Base-by-base conservation (phyloP, 2,888 invertebrate species). In the Zygogramma bicolorata region DNA sequence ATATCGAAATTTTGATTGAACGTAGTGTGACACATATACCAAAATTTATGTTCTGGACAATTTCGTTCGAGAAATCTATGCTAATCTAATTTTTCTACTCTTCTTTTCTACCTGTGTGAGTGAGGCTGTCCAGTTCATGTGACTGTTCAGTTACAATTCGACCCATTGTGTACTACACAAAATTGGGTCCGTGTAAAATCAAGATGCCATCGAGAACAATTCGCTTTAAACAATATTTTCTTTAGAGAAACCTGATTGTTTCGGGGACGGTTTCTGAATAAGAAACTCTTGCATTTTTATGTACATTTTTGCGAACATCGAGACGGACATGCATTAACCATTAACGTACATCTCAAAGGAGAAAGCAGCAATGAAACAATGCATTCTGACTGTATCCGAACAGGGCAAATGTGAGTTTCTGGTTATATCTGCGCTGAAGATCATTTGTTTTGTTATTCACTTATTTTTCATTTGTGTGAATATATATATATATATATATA, bases 201-300 rank as follows among this genome's bases (percentile, higher is more conserved):
- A 53, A 25, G 22, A 27, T 53, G 25, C n/a, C 22, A 53, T 25
- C 25, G 53, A n/a, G 6, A 27, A 53, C 53, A 27, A 53, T 53
- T 53, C 27, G n/a, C n/a, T 53, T 53, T 0, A n/a, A 13, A n/a
- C 27, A n/a, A 25, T 53, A 13, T 27, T 53, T 53, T 53, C 15
- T 22, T 27, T n/a, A 22, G 7, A 25, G 53, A 53, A 53, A 53
- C 53, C 53, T 27, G 53, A 53, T 53, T 13, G 27, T 53, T 53
- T 53, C 15, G 53, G 25, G 53, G 53, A 27, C 53, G n/a, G 25
- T 53, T 15, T 25, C 53, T 53, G 27, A 22, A 27, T 53, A 53
- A 53, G 53, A 25, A 53, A n/a, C 53, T 53, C 53, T 25, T 53
- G 25, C 22, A 53, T 53, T 53, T 53, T 53, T 25, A 53, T 53